Conservation (phyloP, 1,140 invertebrate species). For the Brachionus paranguensis region DNA sequence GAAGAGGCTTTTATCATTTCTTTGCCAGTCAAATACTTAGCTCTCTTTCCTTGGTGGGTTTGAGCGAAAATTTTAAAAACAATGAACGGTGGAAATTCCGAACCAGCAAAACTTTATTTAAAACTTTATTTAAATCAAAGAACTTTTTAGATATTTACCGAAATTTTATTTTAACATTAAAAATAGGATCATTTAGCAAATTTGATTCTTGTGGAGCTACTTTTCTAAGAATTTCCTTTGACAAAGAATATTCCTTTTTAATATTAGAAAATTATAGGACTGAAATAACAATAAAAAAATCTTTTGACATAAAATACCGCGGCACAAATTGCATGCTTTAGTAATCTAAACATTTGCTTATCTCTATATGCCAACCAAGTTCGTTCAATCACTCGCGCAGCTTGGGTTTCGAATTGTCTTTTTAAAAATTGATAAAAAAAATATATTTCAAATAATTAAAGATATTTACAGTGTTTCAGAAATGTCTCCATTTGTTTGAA, state of each 20-base stretch:
- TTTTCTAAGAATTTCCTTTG: constrained; percentile 52
- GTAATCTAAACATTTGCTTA: constrained; percentile 51
- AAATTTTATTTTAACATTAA: constrained; percentile 50
- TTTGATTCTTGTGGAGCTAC: constrained; percentile 53
- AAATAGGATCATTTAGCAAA: constrained; percentile 49
- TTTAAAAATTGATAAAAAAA: background rate
- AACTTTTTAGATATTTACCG: constrained; percentile 44
- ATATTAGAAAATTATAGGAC: too few relatives aligned
- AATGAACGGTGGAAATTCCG: constrained; percentile 55
- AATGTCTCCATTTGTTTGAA: constrained; percentile 5
- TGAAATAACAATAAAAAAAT: background rate
- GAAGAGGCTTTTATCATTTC: constrained; percentile 50
- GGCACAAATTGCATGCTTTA: constrained; percentile 55
- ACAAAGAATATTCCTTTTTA: constrained; percentile 49
- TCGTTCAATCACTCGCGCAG: constrained; percentile 49
- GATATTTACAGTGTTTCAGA: background rate
- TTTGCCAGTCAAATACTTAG: constrained; percentile 54
- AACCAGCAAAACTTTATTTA: constrained; percentile 51
- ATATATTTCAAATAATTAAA: background rate
- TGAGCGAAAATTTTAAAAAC: constrained; percentile 54
- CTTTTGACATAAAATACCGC: constrained; percentile 46
- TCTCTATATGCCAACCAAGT: constrained; percentile 51
- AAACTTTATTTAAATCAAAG: background rate
- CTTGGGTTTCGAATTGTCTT: constrained; percentile 46
- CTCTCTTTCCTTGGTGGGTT: constrained; percentile 45